Percentiles rank a stretch among this genome's conserved stretches.
Conservation (phyloP, 2,113 vertebrate species). For the Nipponia nippon region DNA sequence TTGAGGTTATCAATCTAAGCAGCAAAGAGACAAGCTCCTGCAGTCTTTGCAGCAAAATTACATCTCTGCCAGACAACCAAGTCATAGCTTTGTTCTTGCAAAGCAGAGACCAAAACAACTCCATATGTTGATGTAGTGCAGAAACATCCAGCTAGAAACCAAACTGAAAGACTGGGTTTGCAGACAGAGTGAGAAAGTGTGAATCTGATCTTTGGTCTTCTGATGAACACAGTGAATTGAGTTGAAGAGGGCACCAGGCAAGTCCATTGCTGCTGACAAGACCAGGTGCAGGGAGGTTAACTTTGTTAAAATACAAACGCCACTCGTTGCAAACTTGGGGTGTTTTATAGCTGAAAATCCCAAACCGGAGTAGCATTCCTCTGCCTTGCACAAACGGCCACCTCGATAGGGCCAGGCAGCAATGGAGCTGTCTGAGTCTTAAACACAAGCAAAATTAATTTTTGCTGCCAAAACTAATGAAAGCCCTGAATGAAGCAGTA, state of each 20-base stretch:
- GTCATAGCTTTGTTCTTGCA: slow-evolving; percentile 6
- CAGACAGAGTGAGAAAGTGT: slow-evolving; percentile 15
- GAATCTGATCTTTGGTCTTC: slow-evolving; percentile 24
- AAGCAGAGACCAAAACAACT: slow-evolving; percentile 24
- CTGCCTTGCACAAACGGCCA: not conserved
- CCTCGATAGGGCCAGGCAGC: not conserved
- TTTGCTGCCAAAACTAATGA: not conserved
- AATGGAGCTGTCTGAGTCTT: not conserved
- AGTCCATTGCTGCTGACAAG: not conserved
- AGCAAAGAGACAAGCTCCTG: slow-evolving; percentile 28
- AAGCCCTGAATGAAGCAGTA: not conserved
- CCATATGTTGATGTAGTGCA: not conserved
- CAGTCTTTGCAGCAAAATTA: slow-evolving; percentile 19
- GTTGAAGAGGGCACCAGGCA: slow-evolving; percentile 48
- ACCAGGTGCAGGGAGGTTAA: not conserved
- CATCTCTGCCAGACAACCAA: slow-evolving; percentile 21
- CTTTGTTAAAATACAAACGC: slow-evolving; percentile 13
- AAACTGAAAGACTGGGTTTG: not conserved
- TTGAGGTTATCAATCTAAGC: slow-evolving; percentile 10
- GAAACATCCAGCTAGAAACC: slow-evolving; percentile 7
- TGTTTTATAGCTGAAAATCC: not conserved
- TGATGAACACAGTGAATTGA: not conserved
- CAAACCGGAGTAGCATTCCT: not conserved
- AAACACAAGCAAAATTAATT: not conserved
- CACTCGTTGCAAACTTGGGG: not conserved